phyloP scores from a whole-genome alignment of 1,140 invertebrate species.

The Camponotus vicinus region DNA sequence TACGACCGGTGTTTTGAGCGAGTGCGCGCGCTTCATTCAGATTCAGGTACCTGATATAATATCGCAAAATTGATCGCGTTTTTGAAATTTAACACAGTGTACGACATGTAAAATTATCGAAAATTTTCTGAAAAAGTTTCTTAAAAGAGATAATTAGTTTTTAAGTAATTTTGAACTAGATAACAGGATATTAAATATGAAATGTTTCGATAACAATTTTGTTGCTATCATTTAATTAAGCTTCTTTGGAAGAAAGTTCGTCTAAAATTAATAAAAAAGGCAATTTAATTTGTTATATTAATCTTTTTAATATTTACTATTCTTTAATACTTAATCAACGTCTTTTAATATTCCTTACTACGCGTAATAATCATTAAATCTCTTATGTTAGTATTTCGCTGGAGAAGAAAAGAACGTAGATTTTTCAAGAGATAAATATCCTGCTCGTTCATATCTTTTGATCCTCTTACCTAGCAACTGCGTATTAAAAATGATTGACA shows the following conservation, averaged over 20 bases:
- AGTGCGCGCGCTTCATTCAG: background rate
- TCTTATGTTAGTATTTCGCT: background rate
- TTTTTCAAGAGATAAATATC: background rate
- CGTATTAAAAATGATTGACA: constrained; percentile 21
- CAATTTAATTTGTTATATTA: constrained; percentile 9
- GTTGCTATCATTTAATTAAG: background rate
- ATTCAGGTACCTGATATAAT: constrained; percentile 7
- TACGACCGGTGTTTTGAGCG: background rate
- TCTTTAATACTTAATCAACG: background rate
- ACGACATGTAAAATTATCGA: background rate
- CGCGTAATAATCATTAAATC: background rate
- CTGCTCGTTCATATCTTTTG: background rate
- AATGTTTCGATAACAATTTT: background rate
- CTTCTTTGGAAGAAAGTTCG: background rate
- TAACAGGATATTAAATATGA: constrained; percentile 6
- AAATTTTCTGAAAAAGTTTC: background rate
- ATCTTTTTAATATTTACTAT: background rate
- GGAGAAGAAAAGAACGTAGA: background rate
- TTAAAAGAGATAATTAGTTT: background rate
- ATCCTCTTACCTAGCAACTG: background rate
- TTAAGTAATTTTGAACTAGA: background rate
- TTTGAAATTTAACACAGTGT: background rate
- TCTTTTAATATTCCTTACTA: too few relatives aligned
- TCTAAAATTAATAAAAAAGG: background rate
- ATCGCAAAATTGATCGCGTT: constrained; percentile 20